Conservation (phyloP, 1,140 invertebrate species). For the Artemia franciscana region DNA sequence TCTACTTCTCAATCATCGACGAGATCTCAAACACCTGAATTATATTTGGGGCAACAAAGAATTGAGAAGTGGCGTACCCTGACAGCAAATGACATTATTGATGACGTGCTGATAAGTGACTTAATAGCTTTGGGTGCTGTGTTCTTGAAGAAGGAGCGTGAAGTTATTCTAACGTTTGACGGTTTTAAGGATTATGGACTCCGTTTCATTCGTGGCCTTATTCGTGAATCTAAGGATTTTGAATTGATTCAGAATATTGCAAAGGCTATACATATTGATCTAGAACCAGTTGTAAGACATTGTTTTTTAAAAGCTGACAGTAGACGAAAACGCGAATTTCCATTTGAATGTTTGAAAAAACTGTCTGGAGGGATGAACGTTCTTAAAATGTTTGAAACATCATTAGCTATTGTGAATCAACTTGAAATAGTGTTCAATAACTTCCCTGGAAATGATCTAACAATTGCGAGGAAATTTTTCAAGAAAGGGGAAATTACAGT, state of each 20-base stretch:
- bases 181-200: neutral
- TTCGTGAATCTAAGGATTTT: neutral
- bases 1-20: neutral
- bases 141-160: neutral
- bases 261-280: neutral
- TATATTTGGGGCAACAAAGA: neutral
- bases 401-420: no score
- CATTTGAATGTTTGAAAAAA: neutral
- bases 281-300: neutral
- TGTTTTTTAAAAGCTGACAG: neutral
- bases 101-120: neutral
- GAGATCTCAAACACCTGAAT: neutral
- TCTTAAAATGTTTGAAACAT: no score
- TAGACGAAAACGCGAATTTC: neutral
- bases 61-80: neutral
- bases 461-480: no score
- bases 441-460: no score
- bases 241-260: neutral
- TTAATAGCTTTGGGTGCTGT: neutral
- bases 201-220: neutral
- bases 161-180: neutral
- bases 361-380: no score
- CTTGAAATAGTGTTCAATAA: no score
- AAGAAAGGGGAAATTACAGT: no score
- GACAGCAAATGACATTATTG: neutral